Evolutionary conservation across 1,140 invertebrate species (phyloP), one percentile per base, ranked within the genome.

Genomic region (Drosophila lini): DNA sequence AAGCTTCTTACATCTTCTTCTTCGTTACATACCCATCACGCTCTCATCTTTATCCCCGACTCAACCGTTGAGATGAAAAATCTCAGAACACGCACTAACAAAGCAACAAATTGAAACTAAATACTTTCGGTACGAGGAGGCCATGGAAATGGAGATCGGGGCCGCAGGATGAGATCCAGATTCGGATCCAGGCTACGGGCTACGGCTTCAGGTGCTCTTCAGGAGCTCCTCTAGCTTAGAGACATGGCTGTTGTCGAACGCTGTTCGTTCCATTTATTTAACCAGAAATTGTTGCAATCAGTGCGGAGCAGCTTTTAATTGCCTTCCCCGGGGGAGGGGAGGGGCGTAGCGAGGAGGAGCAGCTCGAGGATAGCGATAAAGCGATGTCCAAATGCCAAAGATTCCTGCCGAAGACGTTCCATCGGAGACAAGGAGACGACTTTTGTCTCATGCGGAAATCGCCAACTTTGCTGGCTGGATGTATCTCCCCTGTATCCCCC

Each of bases 41-140:
- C 25, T 67, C 25, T 68, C 73, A 67, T 68, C 74, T 11, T 52
- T 41, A 76, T 34, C 13, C n/a, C 31, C 22, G 16, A 34, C 22
- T 58, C 53, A 6, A 55, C 47, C 53, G 45, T 25, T 38, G 56
- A 68, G 56, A 84, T 84, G 84, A 89, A 81, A 89, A 89, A 89
- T 81, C 84, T 79, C 50, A 34, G 70, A 89, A 78, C 85, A 83
- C 84, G 84, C 85, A 89, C 74, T 90, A 89, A 81, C 85, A 89
- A 89, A 89, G 81, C 84, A 90, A 84, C 84, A 89, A 89, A 89
- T 89, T 89, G 84, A 89, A 89, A 89, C 84, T 89, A 89, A 89
- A 89, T 89, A 89, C 84, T 84, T 89, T 77, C 57, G 74, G 52
- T 53, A 28, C 67, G 74, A 61, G 57, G 53, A 61, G 57, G 53